Evolutionary conservation across 2,113 vertebrate genomes (phyloP), one percentile per base, ranked within the genome.

Genomic region (Trichomycterus rosablanca): DNA sequence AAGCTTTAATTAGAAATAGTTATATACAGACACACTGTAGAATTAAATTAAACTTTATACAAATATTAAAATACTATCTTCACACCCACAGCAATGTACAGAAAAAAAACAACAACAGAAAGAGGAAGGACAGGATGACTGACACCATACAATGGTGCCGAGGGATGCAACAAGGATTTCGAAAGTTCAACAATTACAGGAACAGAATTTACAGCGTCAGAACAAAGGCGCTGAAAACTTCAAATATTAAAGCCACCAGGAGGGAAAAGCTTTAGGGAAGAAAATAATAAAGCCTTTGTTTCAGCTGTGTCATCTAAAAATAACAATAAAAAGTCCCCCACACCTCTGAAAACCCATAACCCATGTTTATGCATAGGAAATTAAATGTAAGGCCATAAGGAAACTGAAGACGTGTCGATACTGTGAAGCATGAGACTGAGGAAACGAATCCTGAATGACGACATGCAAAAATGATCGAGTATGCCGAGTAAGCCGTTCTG

Each of bases 41-140:
- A 93, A 92, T 95, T 97, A 98, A 98, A 97, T 98, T 97, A 97
- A 95, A 93, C 91, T 98, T 96, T 98, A 87, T 98, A 98, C 96
- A 98, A 98, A 98, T 97, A 97, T 97, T 98, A 98, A 98, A 98
- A 98, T 97, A 95, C 91, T 93, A 97, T 98, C 87, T 92, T 94
- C 90, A 96, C 93, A 93, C 92, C 92, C 93, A 94, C 87, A 89
- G 89, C 90, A 93, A 92, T 92, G 89, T 93, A 95, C 92, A 95
- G 87, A 90, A 83, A 66, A 83, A 87, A 84, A 85, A 85, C 85
- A 77, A 52, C 75, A 81, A 88, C 81, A 69, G 57, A 85, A 83
- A 79, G 57, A 73, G 57, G 59, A 74, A 66, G 70, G 67, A 58
- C 66, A 76, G 57, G 61, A 71, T 70, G 56, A 50, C 68, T n/a